phyloP scores from a whole-genome alignment of 1,140 invertebrate genomes.

The Drosophila albomicans region DNA sequence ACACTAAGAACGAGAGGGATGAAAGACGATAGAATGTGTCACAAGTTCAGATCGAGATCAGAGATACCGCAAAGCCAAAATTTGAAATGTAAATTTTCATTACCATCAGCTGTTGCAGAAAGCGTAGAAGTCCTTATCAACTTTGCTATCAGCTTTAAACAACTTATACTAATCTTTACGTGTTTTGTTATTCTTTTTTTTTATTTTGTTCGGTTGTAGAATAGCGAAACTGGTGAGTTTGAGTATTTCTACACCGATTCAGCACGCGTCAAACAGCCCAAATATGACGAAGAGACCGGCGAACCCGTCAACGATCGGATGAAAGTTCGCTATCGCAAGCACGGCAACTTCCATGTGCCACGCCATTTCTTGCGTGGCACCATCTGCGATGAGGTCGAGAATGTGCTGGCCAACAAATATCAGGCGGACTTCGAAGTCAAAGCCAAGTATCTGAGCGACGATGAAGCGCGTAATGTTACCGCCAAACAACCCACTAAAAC shows the following conservation, averaged over 20 bases:
- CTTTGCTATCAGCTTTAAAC: neutral
- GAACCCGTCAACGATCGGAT: constrained; percentile 73
- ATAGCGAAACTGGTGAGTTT: constrained; percentile 79
- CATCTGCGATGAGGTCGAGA: constrained; percentile 68
- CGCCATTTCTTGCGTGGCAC: constrained; percentile 64
- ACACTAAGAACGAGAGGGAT: neutral
- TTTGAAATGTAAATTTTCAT: constrained; percentile 46
- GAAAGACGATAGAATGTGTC: neutral
- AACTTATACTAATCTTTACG: constrained; percentile 1
- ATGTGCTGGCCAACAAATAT: constrained; percentile 61
- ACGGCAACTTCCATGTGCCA: constrained; percentile 74
- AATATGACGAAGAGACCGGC: constrained; percentile 76
- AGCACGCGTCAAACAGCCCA: constrained; percentile 54
- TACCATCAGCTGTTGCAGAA: neutral
- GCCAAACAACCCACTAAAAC: constrained; percentile 3
- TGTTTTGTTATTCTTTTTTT: constrained; percentile 27
- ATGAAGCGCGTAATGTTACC: neutral
- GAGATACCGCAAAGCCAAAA: constrained; percentile 10
- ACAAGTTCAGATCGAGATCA: constrained; percentile 15
- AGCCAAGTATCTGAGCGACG: constrained; percentile 50
- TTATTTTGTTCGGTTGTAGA: constrained; percentile 44
- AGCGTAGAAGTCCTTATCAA: constrained; percentile 5
- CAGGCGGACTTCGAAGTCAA: constrained; percentile 44
- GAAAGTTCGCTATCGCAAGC: constrained; percentile 77
- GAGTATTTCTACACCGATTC: constrained; percentile 73